A percentile compares a stretch with the other conserved stretches of the same genome.
Evolutionary conservation across 2,888 invertebrate genomes (phyloP).

Genomic region (Chymomyza caudatula): DNA sequence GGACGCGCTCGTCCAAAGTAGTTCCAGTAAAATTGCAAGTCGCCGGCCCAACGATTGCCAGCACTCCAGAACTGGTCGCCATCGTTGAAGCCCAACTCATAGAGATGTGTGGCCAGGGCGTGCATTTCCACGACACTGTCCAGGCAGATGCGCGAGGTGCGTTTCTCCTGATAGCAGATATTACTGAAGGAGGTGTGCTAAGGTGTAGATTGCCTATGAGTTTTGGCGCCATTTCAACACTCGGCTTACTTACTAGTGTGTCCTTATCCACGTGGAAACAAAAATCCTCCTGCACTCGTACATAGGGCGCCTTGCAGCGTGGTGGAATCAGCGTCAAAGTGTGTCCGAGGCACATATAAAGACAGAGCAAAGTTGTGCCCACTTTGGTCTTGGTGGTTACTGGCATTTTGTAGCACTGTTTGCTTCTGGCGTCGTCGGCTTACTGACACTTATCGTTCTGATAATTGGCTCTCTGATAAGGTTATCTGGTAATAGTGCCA

Average conservation of each 20-base stretch:
- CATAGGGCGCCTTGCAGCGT: conserved; percentile 55
- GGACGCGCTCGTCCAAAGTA: conserved; percentile 56
- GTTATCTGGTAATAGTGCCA: not conserved
- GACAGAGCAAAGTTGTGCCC: not conserved
- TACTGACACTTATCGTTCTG: not conserved
- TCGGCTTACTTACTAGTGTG: conserved; percentile 42
- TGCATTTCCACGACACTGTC: conserved; percentile 56
- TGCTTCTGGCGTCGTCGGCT: not conserved
- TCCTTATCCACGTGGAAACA: conserved; percentile 45
- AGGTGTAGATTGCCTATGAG: not conserved
- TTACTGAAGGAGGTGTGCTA: conserved; percentile 57
- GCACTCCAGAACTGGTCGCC: conserved; percentile 64
- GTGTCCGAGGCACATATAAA: conserved; percentile 8
- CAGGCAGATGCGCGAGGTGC: conserved; percentile 60
- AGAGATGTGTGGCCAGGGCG: conserved; percentile 49
- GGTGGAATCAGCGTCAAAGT: not conserved
- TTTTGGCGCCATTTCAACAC: not conserved
- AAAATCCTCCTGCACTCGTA: conserved; percentile 49
- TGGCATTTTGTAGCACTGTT: not conserved
- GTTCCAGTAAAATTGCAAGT: conserved; percentile 59
- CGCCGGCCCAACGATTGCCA: conserved; percentile 59
- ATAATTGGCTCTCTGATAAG: not conserved
- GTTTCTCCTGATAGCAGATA: conserved; percentile 56
- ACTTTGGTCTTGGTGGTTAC: not conserved
- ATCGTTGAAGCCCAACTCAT: conserved; percentile 40